A percentile compares a stretch with the other conserved stretches of the same genome.
Conservation (phyloP, 2,113 vertebrate genomes). For the Hippocampus mohnikei region DNA sequence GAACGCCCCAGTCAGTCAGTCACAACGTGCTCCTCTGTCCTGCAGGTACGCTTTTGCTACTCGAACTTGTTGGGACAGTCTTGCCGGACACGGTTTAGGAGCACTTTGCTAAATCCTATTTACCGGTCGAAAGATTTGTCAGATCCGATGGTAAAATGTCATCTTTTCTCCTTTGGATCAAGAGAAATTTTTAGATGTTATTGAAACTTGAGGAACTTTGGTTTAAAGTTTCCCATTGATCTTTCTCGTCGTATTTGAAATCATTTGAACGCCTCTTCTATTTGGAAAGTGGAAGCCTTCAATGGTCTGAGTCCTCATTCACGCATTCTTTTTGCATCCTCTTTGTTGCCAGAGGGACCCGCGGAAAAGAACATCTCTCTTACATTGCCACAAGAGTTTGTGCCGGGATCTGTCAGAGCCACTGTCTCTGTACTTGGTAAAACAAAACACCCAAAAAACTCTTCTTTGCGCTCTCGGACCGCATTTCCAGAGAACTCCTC, state of each 20-base stretch:
- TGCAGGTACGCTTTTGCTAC: constrained; percentile 49
- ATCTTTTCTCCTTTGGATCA: background rate
- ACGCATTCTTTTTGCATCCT: background rate
- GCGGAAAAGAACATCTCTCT: constrained; percentile 58
- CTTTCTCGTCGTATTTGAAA: background rate
- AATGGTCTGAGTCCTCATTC: constrained; percentile 60
- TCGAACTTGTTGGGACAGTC: background rate
- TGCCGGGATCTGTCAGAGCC: constrained; percentile 74
- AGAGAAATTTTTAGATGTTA: background rate
- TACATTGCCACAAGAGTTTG: constrained; percentile 66
- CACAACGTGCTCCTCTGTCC: constrained; percentile 70
- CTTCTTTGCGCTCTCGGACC: background rate
- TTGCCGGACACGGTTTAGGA: background rate
- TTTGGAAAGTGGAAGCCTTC: background rate
- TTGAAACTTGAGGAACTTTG: background rate
- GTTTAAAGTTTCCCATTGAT: background rate
- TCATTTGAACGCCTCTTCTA: constrained; percentile 14
- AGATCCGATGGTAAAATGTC: background rate
- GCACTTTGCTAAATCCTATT: background rate
- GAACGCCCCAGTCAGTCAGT: constrained; percentile 61
- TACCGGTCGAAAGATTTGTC: background rate
- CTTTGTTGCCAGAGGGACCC: constrained; percentile 36
- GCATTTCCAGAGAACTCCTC: constrained; percentile 6
- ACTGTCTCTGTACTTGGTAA: constrained; percentile 77
- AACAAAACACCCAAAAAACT: constrained; percentile 52